phyloP scores from a whole-genome alignment of 2,113 vertebrate species.

The Sebastes schlegelii region DNA sequence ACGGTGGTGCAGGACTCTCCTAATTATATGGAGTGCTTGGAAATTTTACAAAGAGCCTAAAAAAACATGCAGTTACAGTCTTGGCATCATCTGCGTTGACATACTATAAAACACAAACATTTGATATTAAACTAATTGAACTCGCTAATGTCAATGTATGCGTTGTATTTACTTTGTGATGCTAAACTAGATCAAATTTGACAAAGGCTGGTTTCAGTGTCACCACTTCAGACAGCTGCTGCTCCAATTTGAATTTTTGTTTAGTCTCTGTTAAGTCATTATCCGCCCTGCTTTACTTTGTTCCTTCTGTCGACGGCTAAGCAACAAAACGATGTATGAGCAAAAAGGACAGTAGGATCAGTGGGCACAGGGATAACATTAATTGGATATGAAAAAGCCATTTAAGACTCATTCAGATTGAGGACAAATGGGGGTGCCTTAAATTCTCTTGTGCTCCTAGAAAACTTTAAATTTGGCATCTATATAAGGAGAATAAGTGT shows the following conservation, averaged over 20 bases:
- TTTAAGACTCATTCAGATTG: constrained; percentile 35
- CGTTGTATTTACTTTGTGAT: background rate
- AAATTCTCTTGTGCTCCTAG: constrained; percentile 11
- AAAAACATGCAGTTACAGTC: background rate
- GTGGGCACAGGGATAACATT: constrained; percentile 34
- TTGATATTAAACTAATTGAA: background rate
- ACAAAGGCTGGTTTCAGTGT: background rate
- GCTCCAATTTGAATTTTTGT: background rate
- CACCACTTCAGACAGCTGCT: background rate
- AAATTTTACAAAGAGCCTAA: background rate
- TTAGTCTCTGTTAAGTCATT: background rate
- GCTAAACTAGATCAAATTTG: constrained; percentile 9
- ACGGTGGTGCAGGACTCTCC: background rate
- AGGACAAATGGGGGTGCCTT: constrained; percentile 33
- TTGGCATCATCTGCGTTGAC: constrained; percentile 1
- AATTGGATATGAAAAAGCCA: constrained; percentile 42
- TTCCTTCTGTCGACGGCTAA: background rate
- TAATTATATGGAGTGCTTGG: background rate
- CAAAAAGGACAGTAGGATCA: constrained; percentile 21
- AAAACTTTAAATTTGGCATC: constrained; percentile 57
- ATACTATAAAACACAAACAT: background rate
- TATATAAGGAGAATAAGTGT: constrained; percentile 43
- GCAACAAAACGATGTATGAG: constrained; percentile 9
- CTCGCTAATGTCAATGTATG: background rate
- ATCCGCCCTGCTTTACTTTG: background rate